Evolutionary conservation across 2,797 vertebrate species (phyloP), one percentile per base, ranked within the genome.

Genomic region (Pipistrellus nathusii): DNA sequence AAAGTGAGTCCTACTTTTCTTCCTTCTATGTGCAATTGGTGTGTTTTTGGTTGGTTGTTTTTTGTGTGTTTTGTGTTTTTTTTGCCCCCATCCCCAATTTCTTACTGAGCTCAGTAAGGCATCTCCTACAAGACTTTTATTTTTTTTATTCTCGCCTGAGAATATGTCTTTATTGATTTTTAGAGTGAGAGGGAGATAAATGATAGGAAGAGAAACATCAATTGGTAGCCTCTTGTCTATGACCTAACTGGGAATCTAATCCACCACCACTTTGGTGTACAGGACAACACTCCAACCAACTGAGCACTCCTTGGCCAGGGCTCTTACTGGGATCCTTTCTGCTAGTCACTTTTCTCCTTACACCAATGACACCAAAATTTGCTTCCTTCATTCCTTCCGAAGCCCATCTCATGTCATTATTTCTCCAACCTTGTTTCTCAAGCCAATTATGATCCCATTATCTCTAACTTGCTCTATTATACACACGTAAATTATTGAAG

Each of bases 391-490:
- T 97, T 96, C 48, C 62, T 91, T 96, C 77, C 71, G 64, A 75
- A 81, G 93, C 71, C 69, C 0, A 48, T 93, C 91, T 95, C 72
- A 78, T 89, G n/a, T 82, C 83, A 85, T 96, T 96, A 94, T 95
- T 94, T 7, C 75, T 96, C 64, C 90, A 96, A 94, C 30, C 13
- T 97, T 85, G 97, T 97, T 97, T 97, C 96, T 92, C 91, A 95
- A 97, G 71, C n/a, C 3, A 30, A 91, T 97, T 97, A 95, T 69
- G 62, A 96, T 92, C 87, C 90, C 80, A 96, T 97, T 97, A 96
- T 91, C 88, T 96, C 72, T 94, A 69, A 96, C 72, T 96, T 97
- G 17, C 59, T 91, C 66, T 18, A 59, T 89, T 96, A 88, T 80
- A 71, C 14, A 93, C 88, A 81, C 75, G n/a, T 69, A 94, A 62